Evolutionary conservation across 2,888 invertebrate species (phyloP), one percentile per base, ranked within the genome.

Genomic region (Pachymerium ferrugineum): DNA sequence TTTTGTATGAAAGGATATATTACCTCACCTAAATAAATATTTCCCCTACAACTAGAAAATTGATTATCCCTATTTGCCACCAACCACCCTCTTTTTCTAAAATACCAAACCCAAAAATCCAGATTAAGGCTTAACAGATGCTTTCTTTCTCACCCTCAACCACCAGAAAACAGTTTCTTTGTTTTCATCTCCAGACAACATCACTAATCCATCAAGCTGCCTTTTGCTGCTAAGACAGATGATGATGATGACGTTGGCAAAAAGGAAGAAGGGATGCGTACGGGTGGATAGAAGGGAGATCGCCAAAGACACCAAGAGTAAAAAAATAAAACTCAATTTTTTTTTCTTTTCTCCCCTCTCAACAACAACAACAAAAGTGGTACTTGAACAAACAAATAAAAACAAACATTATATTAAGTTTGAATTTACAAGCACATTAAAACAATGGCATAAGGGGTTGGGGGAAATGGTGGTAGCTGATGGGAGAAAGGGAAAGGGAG

Each of bases 161-260:
- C 14, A 25, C 8, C 54, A 54, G 28, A 54, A 22, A 54, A 12
- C 12, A 19, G 6, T 19, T 25, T 47, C 12, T 54, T 25, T 54
- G 22, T 54, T 54, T 54, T 54, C 54, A 38, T 25, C 3, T 22
- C 54, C 14, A 54, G 22, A 22, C 54, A 54, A 25, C 54, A 54
- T 54, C 54, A 25, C 54, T 28, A 25, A 54, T 54, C 54, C 54
- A 54, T 54, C 54, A 54, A 54, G 25, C 54, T 14, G 54, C 54
- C 54, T 25, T 54, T 38, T 25, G 54, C 25, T 54, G 12, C 3
- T 54, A 54, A 54, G 54, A 54, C 54, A 54, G 54, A 54, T 54
- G 54, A 54, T 54, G 47, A 47, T 47, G 54, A 54, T 54, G 54
- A 54, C 54, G 54, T 54, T 54, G 22, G 54, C 54, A 54, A 54